These are phyloP conservation scores for Falco columbarius DNA, from an alignment of 2,797 vertebrate species.

Conservation along the genomic window DNA sequence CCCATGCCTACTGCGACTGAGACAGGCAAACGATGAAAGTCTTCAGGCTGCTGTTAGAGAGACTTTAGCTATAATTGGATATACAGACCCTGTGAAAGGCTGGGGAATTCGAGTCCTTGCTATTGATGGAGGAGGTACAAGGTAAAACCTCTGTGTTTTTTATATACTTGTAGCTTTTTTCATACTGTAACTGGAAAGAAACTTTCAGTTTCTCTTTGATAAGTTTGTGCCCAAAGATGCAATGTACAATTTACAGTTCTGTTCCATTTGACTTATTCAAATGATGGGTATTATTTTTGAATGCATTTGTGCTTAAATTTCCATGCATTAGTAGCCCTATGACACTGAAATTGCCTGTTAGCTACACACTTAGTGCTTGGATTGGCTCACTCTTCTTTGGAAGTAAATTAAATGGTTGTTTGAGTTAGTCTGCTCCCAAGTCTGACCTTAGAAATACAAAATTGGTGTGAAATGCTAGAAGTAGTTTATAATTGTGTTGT, in stretches of 20 bases:
- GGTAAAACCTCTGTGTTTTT: slow-evolving; percentile 74
- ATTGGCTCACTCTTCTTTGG: background rate
- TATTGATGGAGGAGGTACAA: slow-evolving; percentile 95
- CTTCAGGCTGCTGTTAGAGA: slow-evolving; percentile 92
- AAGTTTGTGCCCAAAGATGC: background rate
- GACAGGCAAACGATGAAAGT: slow-evolving; percentile 86
- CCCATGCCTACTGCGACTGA: slow-evolving; percentile 88
- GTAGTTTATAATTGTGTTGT: background rate
- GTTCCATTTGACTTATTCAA: background rate
- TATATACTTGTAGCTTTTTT: background rate
- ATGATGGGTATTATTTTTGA: background rate
- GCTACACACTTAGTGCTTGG: background rate
- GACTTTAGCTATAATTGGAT: slow-evolving; percentile 90
- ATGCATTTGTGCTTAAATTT: background rate
- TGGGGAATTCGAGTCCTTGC: slow-evolving; percentile 90
- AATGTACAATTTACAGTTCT: background rate
- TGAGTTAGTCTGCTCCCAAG: background rate
- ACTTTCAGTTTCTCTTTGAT: background rate
- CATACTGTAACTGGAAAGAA: background rate
- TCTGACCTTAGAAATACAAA: background rate
- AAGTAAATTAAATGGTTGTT: background rate
- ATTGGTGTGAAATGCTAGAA: background rate
- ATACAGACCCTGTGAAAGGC: slow-evolving; percentile 89
- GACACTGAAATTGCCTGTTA: background rate
- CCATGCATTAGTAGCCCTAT: background rate